Conservation (phyloP, 2,888 invertebrate species). For the Pachydiplax longipennis region DNA sequence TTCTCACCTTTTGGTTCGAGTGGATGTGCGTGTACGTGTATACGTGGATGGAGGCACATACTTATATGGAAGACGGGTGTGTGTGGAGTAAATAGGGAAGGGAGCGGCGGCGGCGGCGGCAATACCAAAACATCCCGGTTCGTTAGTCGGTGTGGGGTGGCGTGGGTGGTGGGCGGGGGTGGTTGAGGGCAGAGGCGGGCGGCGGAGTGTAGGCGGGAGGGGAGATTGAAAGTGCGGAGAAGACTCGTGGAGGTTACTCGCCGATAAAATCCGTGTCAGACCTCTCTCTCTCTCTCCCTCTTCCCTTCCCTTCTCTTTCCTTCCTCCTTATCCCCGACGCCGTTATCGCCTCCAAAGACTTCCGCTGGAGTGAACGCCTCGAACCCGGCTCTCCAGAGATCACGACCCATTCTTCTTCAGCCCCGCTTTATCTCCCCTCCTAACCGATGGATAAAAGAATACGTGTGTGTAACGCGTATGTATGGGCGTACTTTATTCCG, state of each 20-base stretch:
- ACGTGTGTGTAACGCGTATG: too few species aligned
- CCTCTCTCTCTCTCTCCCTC: not conserved
- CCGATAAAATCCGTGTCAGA: constrained; percentile 44
- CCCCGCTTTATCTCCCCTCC: too few species aligned
- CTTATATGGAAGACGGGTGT: too few species aligned
- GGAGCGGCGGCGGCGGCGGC: not conserved
- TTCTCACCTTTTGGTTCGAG: too few species aligned
- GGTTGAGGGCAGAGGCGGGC: not conserved
- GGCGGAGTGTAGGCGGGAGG: not conserved
- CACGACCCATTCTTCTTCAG: too few species aligned
- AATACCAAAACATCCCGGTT: constrained; percentile 42
- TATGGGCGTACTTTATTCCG: too few species aligned
- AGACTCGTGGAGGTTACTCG: constrained; percentile 38
- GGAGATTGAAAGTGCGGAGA: not conserved
- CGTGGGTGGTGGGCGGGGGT: not conserved
- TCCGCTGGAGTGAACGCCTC: not conserved
- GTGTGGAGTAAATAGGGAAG: not conserved
- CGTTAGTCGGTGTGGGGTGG: not conserved
- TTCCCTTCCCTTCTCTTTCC: not conserved
- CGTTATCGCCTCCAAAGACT: not conserved
- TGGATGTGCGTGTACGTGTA: too few species aligned
- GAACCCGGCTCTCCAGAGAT: not conserved
- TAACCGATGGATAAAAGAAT: too few species aligned
- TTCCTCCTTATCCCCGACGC: not conserved
- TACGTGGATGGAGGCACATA: too few species aligned